Conservation (phyloP, 2,888 invertebrate species). For the Zele albiditarsus region DNA sequence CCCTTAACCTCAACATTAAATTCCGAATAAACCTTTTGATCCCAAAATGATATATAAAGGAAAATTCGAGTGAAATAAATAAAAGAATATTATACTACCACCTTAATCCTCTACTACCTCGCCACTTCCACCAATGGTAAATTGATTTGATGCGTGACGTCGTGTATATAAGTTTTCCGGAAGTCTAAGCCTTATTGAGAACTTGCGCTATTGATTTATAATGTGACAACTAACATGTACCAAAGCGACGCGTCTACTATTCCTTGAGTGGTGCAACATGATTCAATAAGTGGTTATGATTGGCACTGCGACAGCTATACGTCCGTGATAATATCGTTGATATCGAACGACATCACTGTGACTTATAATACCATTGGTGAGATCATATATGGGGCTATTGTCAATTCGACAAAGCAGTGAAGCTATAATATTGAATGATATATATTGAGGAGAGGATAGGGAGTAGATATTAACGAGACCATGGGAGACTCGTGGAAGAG, state of each 20-base stretch:
- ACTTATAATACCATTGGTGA: neutral
- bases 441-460: no score
- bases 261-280: constrained; percentile 7
- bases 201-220: constrained; percentile 38
- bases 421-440: no score
- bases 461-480: no score
- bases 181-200: neutral
- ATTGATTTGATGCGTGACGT: constrained; percentile 1
- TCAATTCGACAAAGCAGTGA: no score
- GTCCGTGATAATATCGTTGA: constrained; percentile 30
- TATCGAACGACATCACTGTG: constrained; percentile 26
- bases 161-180: neutral
- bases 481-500: no score
- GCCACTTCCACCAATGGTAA: neutral
- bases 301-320: constrained; percentile 21
- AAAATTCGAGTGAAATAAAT: neutral
- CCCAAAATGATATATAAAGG: constrained; percentile 9
- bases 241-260: constrained; percentile 25
- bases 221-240: constrained; percentile 36
- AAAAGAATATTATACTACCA: neutral
- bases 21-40: constrained; percentile 12
- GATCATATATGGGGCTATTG: no score
- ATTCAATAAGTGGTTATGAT: constrained; percentile 36
- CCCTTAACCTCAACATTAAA: neutral
- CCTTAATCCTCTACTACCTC: neutral